Conservation (phyloP, 2,888 invertebrate genomes). For the Automeris io region DNA sequence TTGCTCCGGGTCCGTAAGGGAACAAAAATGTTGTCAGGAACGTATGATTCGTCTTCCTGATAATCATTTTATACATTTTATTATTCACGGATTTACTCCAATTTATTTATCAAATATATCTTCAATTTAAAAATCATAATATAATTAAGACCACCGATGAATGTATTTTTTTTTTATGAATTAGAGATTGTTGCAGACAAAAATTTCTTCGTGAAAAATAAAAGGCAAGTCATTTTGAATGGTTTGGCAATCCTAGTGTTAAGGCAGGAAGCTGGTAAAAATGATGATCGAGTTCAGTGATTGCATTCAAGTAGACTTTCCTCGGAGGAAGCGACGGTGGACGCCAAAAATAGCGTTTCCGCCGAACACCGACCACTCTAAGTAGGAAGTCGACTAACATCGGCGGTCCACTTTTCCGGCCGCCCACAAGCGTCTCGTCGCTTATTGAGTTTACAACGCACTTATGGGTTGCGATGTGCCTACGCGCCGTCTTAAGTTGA, state of each 20-base stretch:
- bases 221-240: slow-evolving; percentile 10
- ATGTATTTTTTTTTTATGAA: no score
- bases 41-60: slow-evolving; percentile 40
- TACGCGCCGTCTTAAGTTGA: slow-evolving; percentile 65
- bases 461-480: slow-evolving; percentile 65
- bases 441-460: slow-evolving; percentile 72
- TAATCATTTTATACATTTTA: slow-evolving; percentile 2
- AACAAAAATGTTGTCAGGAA: slow-evolving; percentile 55
- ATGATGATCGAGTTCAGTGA: slow-evolving; percentile 33
- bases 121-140: no score
- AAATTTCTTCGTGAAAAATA: neutral
- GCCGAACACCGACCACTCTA: slow-evolving; percentile 57
- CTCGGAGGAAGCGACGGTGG: slow-evolving; percentile 68
- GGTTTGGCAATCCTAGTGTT: neutral
- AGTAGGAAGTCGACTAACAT: slow-evolving; percentile 71
- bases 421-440: slow-evolving; percentile 69
- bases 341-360: slow-evolving; percentile 76
- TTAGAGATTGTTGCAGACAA: no score
- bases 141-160: no score
- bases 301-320: slow-evolving; percentile 62
- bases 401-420: slow-evolving; percentile 64
- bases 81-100: no score
- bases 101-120: no score
- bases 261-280: slow-evolving; percentile 4
- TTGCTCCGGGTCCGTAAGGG: slow-evolving; percentile 33